These are phyloP conservation scores for Gari tellinella DNA, from an alignment of 2,888 invertebrate species.

Conservation along the genomic window DNA sequence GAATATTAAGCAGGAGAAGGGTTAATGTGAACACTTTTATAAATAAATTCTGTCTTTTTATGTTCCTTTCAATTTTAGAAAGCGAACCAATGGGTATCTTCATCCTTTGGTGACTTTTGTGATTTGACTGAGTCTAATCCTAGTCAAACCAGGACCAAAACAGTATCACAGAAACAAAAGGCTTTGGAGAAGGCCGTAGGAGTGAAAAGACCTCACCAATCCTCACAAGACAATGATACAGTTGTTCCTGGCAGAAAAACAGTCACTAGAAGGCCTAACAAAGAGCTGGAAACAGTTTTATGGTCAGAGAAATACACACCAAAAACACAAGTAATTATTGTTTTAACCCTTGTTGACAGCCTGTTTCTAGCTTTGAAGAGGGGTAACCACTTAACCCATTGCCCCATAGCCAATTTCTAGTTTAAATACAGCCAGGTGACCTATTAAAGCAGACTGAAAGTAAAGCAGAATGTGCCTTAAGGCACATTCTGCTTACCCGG, in stretches of 20 bases:
- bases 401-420: too few species aligned
- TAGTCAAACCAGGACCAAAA: slow-evolving; percentile 2
- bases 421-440: too few species aligned
- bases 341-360: too few species aligned
- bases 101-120: slow-evolving; percentile 76
- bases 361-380: too few species aligned
- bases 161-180: not conserved
- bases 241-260: slow-evolving; percentile 15
- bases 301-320: slow-evolving; percentile 78
- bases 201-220: slow-evolving; percentile 12
- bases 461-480: too few species aligned
- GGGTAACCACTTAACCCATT: too few species aligned
- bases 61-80: slow-evolving; percentile 51
- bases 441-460: too few species aligned
- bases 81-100: slow-evolving; percentile 72
- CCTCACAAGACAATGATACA: slow-evolving; percentile 14
- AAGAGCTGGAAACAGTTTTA: slow-evolving; percentile 58
- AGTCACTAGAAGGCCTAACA: slow-evolving; percentile 47
- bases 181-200: slow-evolving; percentile 21
- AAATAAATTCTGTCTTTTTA: not conserved
- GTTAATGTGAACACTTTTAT: too few species aligned
- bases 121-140: slow-evolving; percentile 19
- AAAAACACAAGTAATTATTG: slow-evolving; percentile 69
- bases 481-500: too few species aligned
- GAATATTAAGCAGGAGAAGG: too few species aligned